Evolutionary conservation across 2,797 vertebrate genomes (phyloP), one percentile per base, ranked within the genome.

Genomic region (Pseudomugil tenellus): DNA sequence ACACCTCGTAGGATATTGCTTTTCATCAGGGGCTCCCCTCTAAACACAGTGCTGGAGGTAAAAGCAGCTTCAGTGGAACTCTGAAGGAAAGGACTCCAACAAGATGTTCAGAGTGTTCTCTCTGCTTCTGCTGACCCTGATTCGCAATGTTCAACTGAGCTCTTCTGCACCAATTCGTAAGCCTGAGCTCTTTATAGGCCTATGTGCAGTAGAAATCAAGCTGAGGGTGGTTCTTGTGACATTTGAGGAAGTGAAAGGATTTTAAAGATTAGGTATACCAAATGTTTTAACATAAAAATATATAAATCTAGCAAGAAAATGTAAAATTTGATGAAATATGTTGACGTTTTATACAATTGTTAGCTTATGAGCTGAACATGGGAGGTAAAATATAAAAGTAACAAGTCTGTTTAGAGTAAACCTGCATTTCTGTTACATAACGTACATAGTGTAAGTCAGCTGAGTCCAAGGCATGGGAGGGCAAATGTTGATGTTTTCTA

Each of bases 111-210:
- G 62, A 70, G 53, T 58, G 29, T 72, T 58, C 49, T 63, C 16
- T 70, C 49, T 87, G 61, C 62, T 89, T 0, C 73, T 86, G 51
- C 49, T 91, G 74, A 69, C 60, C 8, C 58, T 87, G 48, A 14
- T 76, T 52, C 65, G 87, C 34, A 58, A 64, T 34, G 55, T 70
- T 55, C 80, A 72, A 12, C 77, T 78, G 0, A 48, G 55, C 57
- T 58, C 66, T 21, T 32, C 80, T 12, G 74, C 76, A 63, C 83
- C 81, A 0, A 82, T 78, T 72, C 13, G 85, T 87, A 87, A 88
- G 87, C 21, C 4, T 67, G 0, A 49, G 32, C 25, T 41, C 1
- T 37, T 58, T 2, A 48, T 32, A 57, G 21, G 57, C 25, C 28
- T 16, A 68, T 29, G 28, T 17, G 6, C n/a, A 48, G 48, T 21